Evolutionary conservation across 2,113 vertebrate species (phyloP).

Genomic region (Oxyura jamaicensis): DNA sequence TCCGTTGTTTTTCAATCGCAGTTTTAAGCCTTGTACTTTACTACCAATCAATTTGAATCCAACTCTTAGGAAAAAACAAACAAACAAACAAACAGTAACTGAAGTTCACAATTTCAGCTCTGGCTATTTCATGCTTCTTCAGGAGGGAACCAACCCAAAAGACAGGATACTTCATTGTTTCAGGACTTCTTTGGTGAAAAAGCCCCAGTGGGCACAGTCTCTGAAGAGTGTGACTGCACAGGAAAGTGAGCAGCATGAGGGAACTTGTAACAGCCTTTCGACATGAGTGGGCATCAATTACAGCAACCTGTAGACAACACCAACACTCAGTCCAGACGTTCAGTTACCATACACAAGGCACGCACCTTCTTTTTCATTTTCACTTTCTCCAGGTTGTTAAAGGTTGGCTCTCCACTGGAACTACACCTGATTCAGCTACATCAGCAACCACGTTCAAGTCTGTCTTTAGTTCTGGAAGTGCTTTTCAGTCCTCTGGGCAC

Average conservation of each 20-base stretch:
- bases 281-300: neutral
- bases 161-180: neutral
- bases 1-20: neutral
- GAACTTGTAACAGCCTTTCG: neutral
- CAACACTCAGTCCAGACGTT: neutral
- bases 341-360: neutral
- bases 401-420: neutral
- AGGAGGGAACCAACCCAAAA: neutral
- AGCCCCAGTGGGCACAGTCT: neutral
- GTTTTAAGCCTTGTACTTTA: neutral
- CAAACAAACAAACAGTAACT: neutral
- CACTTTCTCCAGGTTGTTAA: neutral
- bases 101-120: neutral
- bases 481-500: neutral
- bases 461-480: neutral
- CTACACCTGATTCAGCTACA: neutral
- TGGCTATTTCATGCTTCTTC: neutral
- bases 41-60: neutral
- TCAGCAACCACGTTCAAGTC: neutral
- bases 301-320: neutral
- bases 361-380: neutral
- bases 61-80: neutral
- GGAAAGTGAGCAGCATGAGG: neutral
- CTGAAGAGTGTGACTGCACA: neutral
- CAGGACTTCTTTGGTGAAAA: neutral